Evolutionary conservation across 2,113 vertebrate genomes (phyloP), one percentile per base, ranked within the genome.

Genomic region (Oenanthe melanoleuca): DNA sequence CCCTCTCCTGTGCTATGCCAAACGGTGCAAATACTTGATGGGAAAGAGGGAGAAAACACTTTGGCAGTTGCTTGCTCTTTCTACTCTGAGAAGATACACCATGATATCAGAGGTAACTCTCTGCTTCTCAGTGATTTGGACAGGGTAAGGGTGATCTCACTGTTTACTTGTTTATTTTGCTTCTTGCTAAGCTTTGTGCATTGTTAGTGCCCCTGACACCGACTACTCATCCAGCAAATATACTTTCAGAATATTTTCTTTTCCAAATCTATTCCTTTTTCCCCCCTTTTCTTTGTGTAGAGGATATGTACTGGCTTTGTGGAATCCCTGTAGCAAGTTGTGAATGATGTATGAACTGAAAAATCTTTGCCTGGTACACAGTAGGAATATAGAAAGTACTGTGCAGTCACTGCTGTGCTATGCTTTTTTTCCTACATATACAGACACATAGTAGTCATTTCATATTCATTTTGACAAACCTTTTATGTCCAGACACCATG

Each of bases 291-390:
- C 92, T 97, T 97, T 97, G 94, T 98, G 92, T 95, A 92, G 97
- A 96, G 67, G 44, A 73, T 94, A 95, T 96, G 92, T 97, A 94
- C 96, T 64, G 94, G 93, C 97, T 97, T 98, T 98, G 93, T 98
- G 94, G 95, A 97, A 97, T 97, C 94, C 95, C 97, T 97, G 96
- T 97, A 98, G 97, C 94, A 97, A 97, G 97, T 97, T 97, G 96
- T 98, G 97, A 98, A 98, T 98, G 97, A 98, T 98, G 97, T 97
- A 98, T 98, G 97, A 98, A 98, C 93, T 94, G 92, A 97, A 97
- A 98, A 97, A 95, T 97, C 97, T 97, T 97, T 97, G 96, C 94
- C 85, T 92, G 70, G 71, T 95, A 92, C 98, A 96, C 97, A 98
- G 97, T 97, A 96, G 96, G 97, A 97, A 98, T 97, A 97, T 56